phyloP scores from a whole-genome alignment of 1,140 invertebrate genomes.

The Lepidurus arcticus region DNA sequence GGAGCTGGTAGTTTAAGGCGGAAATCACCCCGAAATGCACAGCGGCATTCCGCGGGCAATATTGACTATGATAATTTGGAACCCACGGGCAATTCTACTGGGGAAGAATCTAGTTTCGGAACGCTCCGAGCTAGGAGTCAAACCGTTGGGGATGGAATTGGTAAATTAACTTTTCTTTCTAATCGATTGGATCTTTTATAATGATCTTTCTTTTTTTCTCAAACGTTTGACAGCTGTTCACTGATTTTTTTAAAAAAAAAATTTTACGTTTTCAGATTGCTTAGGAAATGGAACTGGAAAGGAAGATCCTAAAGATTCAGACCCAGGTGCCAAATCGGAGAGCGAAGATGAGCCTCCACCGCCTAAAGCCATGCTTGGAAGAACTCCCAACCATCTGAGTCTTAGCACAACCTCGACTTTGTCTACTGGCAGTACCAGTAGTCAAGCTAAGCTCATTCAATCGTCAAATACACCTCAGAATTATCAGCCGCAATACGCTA shows the following conservation, averaged over 20 bases:
- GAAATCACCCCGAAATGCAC: slow-evolving; percentile 57
- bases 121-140: slow-evolving; percentile 77
- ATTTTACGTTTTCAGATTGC: slow-evolving; percentile 39
- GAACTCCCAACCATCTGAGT: slow-evolving; percentile 85
- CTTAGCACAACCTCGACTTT: slow-evolving; percentile 87
- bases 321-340: slow-evolving; percentile 74
- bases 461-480: slow-evolving; percentile 33
- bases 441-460: slow-evolving; percentile 85
- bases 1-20: slow-evolving; percentile 63
- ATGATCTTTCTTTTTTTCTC: slow-evolving; percentile 39
- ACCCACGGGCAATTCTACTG: slow-evolving; percentile 39
- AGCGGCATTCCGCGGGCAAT: slow-evolving; percentile 80
- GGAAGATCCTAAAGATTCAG: slow-evolving; percentile 48
- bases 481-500: slow-evolving; percentile 31
- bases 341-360: slow-evolving; percentile 74
- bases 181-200: too few relatives aligned
- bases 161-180: slow-evolving; percentile 47
- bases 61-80: slow-evolving; percentile 74
- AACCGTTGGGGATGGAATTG: slow-evolving; percentile 74
- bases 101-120: background rate
- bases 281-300: slow-evolving; percentile 42
- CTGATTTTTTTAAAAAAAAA: slow-evolving; percentile 38
- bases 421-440: slow-evolving; percentile 86
- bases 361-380: slow-evolving; percentile 57
- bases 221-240: slow-evolving; percentile 29